phyloP scores from a whole-genome alignment of 2,797 vertebrate species.

The Kryptopterus vitreolus region DNA sequence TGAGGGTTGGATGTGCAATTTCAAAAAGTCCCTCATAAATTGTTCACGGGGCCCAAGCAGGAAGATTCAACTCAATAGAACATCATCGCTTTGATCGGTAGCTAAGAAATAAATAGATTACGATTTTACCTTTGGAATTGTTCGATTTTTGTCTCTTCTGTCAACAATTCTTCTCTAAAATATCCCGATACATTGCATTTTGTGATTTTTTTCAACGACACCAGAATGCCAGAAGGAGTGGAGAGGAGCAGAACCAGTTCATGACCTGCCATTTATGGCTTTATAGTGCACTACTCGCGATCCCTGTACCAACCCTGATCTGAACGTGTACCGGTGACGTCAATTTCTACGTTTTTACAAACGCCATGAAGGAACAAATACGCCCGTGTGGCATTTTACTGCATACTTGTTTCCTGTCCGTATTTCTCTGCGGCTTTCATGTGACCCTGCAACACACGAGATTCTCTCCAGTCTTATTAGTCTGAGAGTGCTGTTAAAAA shows the following conservation, averaged over 20 bases:
- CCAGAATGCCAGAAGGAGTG: background rate
- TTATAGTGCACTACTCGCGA: background rate
- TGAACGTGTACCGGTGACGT: too few relatives aligned
- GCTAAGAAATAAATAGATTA: too few relatives aligned
- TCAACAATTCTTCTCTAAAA: background rate
- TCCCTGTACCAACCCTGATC: too few relatives aligned
- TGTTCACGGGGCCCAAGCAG: background rate
- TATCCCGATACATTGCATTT: background rate
- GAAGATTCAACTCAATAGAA: too few relatives aligned
- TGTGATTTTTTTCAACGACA: background rate
- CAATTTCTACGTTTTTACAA: too few relatives aligned
- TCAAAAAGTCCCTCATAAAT: background rate
- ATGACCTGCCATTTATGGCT: background rate
- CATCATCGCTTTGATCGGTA: too few relatives aligned
- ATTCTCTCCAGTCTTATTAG: background rate
- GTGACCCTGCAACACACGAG: background rate
- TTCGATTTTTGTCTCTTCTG: too few relatives aligned
- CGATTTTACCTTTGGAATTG: too few relatives aligned
- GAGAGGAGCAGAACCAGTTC: background rate
- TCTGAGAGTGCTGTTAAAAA: background rate
- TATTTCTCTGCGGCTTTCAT: background rate
- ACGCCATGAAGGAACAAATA: background rate
- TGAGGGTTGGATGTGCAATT: background rate
- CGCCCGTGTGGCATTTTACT: background rate
- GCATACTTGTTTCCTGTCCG: background rate